Conservation (phyloP, 1,140 invertebrate genomes). For the Dolichoris vasculosae region DNA sequence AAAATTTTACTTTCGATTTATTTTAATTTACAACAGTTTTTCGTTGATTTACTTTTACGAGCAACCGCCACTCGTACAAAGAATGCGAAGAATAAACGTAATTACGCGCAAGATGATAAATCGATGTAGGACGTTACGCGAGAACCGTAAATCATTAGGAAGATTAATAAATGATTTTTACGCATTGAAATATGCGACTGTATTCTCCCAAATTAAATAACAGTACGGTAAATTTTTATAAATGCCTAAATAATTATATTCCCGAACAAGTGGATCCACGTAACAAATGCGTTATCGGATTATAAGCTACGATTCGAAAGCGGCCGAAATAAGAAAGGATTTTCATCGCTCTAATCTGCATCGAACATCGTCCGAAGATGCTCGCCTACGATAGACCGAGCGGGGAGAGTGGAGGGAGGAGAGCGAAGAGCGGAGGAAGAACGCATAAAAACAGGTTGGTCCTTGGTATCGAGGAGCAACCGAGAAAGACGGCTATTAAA, state of each 20-base stretch:
- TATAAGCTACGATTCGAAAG: background rate
- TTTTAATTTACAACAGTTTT: background rate
- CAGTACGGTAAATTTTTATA: background rate
- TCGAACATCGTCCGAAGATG: too few relatives aligned
- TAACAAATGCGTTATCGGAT: background rate
- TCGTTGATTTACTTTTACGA: conserved; percentile 10
- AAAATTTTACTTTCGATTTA: background rate
- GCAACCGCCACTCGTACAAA: background rate
- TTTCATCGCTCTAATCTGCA: background rate
- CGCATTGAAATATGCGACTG: background rate
- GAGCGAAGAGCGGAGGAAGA: too few relatives aligned
- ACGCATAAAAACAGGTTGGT: too few relatives aligned
- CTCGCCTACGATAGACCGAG: too few relatives aligned
- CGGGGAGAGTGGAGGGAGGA: too few relatives aligned
- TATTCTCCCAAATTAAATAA: conserved; percentile 2
- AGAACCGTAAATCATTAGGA: conserved; percentile 28
- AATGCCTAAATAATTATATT: background rate
- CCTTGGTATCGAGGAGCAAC: background rate
- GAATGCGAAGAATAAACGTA: conserved; percentile 26
- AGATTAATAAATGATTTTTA: conserved; percentile 29
- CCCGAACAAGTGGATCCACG: background rate
- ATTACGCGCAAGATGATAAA: conserved; percentile 32
- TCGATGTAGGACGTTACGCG: conserved; percentile 14
- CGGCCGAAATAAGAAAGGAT: background rate
- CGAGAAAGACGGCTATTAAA: background rate